Conservation (phyloP, 2,888 invertebrate species). For the Apodemia duryi region DNA sequence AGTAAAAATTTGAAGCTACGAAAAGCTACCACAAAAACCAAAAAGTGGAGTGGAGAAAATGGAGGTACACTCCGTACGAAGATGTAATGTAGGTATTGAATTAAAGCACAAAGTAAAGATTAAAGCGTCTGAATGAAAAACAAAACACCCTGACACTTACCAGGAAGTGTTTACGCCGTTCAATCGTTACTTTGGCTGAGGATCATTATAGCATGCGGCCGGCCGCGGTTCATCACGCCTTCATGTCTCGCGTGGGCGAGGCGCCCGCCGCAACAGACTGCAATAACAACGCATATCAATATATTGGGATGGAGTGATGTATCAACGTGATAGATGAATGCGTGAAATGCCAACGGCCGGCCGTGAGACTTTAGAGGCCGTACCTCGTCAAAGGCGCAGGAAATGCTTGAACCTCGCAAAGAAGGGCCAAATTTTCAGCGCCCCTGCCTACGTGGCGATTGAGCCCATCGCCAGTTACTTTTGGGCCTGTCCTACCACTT, state of each 20-base stretch:
- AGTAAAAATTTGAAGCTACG: no score
- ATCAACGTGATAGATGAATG: constrained; percentile 71
- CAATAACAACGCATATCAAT: constrained; percentile 75
- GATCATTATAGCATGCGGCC: constrained; percentile 66
- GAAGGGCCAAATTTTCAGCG: constrained; percentile 75
- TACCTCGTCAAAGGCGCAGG: constrained; percentile 90
- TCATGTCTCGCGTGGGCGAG: constrained; percentile 64
- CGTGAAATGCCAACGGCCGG: constrained; percentile 67
- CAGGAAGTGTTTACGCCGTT: constrained; percentile 74
- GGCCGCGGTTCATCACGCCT: constrained; percentile 75
- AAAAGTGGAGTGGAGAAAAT: no score
- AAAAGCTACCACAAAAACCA: no score
- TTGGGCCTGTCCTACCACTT: constrained; percentile 84
- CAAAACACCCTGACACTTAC: constrained; percentile 79
- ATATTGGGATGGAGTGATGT: constrained; percentile 63
- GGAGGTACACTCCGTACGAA: no score
- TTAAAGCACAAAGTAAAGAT: constrained; percentile 79
- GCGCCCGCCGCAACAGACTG: constrained; percentile 69
- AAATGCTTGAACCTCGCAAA: constrained; percentile 89
- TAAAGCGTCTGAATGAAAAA: constrained; percentile 72
- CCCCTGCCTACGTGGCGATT: constrained; percentile 74
- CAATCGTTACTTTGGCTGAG: constrained; percentile 76
- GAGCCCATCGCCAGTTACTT: constrained; percentile 81
- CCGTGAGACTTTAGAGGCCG: constrained; percentile 43
- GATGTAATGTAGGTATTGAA: no score